Evolutionary conservation across 2,113 vertebrate species (phyloP), one percentile per base, ranked within the genome.

Genomic region (Stictonetta naevosa): DNA sequence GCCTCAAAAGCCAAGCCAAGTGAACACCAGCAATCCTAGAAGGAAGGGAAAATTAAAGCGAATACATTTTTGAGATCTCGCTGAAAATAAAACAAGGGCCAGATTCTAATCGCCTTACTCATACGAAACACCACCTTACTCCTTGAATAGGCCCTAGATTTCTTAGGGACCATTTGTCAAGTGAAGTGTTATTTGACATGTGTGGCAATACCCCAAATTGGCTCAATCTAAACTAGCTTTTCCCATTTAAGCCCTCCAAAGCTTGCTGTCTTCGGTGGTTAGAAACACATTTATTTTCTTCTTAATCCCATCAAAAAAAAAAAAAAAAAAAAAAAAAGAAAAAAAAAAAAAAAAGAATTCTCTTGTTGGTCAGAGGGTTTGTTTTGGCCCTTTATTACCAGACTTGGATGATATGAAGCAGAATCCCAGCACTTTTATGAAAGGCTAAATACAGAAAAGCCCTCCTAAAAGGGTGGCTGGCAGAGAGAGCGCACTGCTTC

Each of bases 81-180:
- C 81, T 85, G 81, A 93, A 95, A 92, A 83, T 95, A 83, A 94
- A 92, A 36, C 10, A 42, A 85, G 81, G 77, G 40, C 58, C 69
- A 93, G 80, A 89, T 94, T 93, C 74, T 94, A 91, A 92, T 91
- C 74, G 86, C 44, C 62, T 94, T 92, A 79, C 77, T 96, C 88
- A 94, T 85, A 91, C 63, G 75, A 92, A 87, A 89, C 78, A 92
- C 83, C 81, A 92, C 58, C 7, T 34, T 91, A 76, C 26, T 90
- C 62, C 31, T 10, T 60, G 86, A 93, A 92, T 88, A 90, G 76
- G 58, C 85, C 67, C 67, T 11, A 34, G 91, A 85, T 95, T 95
- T 93, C 92, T 95, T 69, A 85, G 81, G 88, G 86, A 89, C 86
- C 55, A 73, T 95, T 96, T 96, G 66, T 95, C 95, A 97, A 93